phyloP scores from a whole-genome alignment of 2,797 vertebrate genomes.

The Lepilemur septentrionalis region DNA sequence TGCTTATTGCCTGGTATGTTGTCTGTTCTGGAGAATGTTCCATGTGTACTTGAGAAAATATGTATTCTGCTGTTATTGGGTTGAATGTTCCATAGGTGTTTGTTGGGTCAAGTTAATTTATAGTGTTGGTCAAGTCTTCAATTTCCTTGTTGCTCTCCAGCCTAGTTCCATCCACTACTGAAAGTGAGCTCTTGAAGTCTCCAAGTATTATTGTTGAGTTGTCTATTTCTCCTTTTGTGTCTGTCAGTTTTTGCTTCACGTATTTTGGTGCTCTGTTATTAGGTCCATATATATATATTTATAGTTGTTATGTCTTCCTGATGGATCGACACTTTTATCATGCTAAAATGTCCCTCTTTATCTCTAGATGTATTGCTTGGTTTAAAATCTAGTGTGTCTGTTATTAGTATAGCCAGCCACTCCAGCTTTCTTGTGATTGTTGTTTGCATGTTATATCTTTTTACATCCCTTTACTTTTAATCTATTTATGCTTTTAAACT shows the following conservation, averaged over 20 bases:
- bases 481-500: neutral
- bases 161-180: neutral
- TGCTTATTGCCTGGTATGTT: neutral
- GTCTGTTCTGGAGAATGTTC: neutral
- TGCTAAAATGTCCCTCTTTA: neutral
- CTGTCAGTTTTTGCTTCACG: neutral
- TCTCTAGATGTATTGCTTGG: neutral
- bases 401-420: neutral
- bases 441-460: neutral
- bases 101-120: neutral
- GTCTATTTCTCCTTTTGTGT: neutral
- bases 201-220: neutral
- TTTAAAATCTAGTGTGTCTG: neutral
- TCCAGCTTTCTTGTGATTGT: neutral
- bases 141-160: neutral
- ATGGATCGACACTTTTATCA: neutral
- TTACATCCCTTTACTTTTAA: neutral
- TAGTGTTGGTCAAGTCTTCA: neutral
- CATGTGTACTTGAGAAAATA: neutral
- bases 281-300: neutral
- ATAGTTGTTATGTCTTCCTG: neutral
- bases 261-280: neutral
- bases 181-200: neutral
- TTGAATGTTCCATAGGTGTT: neutral
- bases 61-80: neutral